These are phyloP conservation scores for Oreohelix idahoensis DNA, from an alignment of 1,140 invertebrate species.

Conservation along the genomic window DNA sequence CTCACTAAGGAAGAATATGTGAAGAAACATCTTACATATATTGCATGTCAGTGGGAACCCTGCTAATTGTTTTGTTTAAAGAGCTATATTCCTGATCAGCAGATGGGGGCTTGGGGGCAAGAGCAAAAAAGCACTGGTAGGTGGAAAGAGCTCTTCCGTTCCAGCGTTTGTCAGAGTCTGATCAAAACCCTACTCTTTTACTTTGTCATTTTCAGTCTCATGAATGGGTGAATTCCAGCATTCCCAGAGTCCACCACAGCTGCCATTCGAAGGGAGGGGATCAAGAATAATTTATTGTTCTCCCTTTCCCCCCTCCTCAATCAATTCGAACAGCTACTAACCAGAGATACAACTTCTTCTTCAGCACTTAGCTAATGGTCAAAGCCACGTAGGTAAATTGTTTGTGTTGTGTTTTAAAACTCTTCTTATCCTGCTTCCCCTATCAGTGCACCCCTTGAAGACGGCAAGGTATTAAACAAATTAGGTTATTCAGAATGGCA, in stretches of 20 bases:
- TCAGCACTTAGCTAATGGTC: background rate
- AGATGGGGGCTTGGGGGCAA: background rate
- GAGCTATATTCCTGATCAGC: background rate
- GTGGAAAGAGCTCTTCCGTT: background rate
- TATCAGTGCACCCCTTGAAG: background rate
- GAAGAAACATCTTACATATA: no score
- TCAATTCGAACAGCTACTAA: constrained; percentile 6
- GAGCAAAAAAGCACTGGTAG: background rate
- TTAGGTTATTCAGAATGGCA: no score
- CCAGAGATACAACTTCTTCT: background rate
- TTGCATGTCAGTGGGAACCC: no score
- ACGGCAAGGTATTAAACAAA: no score
- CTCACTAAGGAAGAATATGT: no score
- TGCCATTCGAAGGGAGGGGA: background rate
- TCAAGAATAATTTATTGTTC: background rate
- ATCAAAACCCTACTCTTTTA: constrained; percentile 2
- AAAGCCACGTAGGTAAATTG: background rate
- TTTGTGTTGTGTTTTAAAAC: background rate
- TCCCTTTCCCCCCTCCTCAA: background rate
- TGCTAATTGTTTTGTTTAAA: no score
- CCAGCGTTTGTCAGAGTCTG: background rate
- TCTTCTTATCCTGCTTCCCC: background rate
- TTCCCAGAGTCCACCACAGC: background rate
- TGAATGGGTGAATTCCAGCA: background rate
- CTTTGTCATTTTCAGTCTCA: background rate